These are phyloP conservation scores for Archilochus colubris DNA, from an alignment of 2,113 vertebrate genomes.

Conservation along the genomic window DNA sequence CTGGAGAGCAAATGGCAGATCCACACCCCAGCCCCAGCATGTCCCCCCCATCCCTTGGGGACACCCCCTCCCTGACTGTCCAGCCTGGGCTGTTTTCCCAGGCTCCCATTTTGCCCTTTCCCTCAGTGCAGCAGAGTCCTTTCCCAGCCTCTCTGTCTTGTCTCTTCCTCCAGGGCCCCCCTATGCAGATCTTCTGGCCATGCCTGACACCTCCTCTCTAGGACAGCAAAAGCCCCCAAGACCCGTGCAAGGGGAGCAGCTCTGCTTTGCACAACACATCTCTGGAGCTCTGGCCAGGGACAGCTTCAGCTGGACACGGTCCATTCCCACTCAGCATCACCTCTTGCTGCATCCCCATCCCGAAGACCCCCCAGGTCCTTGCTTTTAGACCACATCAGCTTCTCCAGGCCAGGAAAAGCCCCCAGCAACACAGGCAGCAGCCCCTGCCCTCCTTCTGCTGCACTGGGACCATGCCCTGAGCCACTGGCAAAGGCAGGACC, in stretches of 20 bases:
- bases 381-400: background rate
- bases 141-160: background rate
- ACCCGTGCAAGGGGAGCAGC: background rate
- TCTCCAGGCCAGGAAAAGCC: accelerated
- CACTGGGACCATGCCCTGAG: background rate
- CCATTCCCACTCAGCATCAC: background rate
- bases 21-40: accelerated
- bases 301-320: accelerated
- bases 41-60: background rate
- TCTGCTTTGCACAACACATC: too few species aligned
- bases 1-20: background rate
- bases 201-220: background rate
- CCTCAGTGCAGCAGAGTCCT: background rate
- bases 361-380: background rate
- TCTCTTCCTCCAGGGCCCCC: background rate
- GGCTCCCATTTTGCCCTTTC: slow-evolving; percentile 16
- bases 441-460: accelerated
- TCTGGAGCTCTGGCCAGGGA: background rate
- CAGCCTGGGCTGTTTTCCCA: background rate
- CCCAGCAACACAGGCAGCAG: background rate
- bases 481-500: background rate
- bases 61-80: background rate
- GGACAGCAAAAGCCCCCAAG: background rate
- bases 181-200: accelerated
- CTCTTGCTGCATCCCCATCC: background rate